phyloP scores from a whole-genome alignment of 2,797 vertebrate species.

The Percopsis omiscomaycus region DNA sequence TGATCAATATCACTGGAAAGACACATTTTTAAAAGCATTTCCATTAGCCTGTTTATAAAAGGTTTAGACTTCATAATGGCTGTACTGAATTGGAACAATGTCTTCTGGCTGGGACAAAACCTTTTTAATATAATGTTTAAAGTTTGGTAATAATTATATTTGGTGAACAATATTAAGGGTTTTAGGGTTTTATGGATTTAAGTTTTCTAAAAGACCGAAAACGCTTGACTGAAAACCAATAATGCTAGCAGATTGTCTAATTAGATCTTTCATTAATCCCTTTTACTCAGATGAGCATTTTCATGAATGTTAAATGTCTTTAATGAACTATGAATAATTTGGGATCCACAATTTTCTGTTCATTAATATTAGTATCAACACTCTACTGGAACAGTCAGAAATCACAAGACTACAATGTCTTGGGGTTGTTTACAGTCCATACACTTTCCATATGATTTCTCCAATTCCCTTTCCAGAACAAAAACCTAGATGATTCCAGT shows the following conservation, averaged over 20 bases:
- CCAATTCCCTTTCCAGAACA: slow-evolving; percentile 16
- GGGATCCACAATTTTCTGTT: slow-evolving; percentile 15
- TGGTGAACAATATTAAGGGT: no score
- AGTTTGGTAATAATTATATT: no score
- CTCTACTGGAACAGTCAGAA: slow-evolving; percentile 5
- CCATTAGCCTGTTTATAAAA: no score
- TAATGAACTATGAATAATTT: slow-evolving; percentile 35
- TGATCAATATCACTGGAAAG: no score
- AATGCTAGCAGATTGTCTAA: slow-evolving; percentile 21
- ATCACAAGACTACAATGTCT: slow-evolving; percentile 21
- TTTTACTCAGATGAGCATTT: slow-evolving; percentile 12
- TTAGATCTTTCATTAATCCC: slow-evolving; percentile 34
- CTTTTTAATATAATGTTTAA: neutral
- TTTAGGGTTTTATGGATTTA: neutral
- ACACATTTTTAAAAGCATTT: neutral
- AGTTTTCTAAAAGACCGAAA: slow-evolving; percentile 11
- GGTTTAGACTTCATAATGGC: no score
- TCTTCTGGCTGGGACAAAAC: neutral
- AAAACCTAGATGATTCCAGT: slow-evolving; percentile 19
- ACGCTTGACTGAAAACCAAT: slow-evolving; percentile 18
- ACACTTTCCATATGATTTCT: slow-evolving; percentile 1
- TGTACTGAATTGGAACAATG: neutral
- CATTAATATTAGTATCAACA: slow-evolving; percentile 13
- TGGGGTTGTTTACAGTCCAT: neutral
- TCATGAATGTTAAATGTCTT: slow-evolving; percentile 35